Percentiles rank a stretch among this genome's conserved stretches.
phyloP scores from a whole-genome alignment of 2,113 vertebrate genomes.

The Steatornis caripensis region DNA sequence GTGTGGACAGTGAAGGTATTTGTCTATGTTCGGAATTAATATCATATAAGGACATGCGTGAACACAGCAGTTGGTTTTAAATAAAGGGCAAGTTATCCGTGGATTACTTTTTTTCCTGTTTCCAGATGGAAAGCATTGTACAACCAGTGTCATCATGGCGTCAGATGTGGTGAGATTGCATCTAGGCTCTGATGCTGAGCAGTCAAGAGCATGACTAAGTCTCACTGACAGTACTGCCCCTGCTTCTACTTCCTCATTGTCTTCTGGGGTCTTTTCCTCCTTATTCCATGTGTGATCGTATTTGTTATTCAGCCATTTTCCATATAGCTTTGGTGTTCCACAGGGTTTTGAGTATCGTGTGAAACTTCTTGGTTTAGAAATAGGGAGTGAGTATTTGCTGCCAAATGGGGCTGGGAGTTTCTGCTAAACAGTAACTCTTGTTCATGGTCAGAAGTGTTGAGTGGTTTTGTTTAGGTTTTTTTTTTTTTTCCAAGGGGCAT shows the following conservation, averaged over 20 bases:
- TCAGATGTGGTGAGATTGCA: not conserved
- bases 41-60: not conserved
- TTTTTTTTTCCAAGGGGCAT: not conserved
- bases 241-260: not conserved
- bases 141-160: fast-evolving
- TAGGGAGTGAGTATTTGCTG: not conserved
- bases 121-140: not conserved
- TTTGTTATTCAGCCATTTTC: not conserved
- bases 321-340: not conserved
- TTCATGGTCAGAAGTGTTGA: not conserved
- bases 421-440: not conserved
- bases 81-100: not conserved
- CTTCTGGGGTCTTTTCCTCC: not conserved
- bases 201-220: not conserved
- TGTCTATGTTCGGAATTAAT: not conserved
- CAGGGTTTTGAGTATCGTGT: not conserved
- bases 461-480: too few relatives aligned
- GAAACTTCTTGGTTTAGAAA: not conserved
- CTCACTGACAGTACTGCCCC: not conserved
- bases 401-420: not conserved
- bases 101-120: not conserved
- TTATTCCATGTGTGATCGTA: not conserved
- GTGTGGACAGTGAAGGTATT: not conserved
- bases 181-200: not conserved
- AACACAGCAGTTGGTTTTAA: not conserved